These are phyloP conservation scores for Acestrorhynchus altus DNA, from an alignment of 2,797 vertebrate genomes.

Conservation along the genomic window DNA sequence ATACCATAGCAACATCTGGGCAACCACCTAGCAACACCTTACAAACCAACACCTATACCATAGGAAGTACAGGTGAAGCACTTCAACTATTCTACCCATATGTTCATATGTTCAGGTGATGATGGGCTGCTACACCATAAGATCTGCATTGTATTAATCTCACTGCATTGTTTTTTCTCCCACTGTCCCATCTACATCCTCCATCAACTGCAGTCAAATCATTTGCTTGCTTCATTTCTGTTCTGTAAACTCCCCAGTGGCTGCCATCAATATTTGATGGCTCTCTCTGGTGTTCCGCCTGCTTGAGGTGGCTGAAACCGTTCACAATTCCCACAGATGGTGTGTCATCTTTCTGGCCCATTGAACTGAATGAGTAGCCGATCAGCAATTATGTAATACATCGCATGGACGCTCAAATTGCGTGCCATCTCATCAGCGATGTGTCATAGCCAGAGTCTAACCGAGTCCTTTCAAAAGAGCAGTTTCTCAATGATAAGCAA, in stretches of 20 bases:
- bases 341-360: conserved; percentile 50
- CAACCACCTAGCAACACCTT: too few species aligned
- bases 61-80: too few species aligned
- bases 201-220: conserved; percentile 10
- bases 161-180: background rate
- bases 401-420: background rate
- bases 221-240: conserved; percentile 25
- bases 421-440: background rate
- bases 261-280: conserved; percentile 38
- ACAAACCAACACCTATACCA: too few species aligned
- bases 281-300: conserved; percentile 27
- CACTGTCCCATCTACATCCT: background rate
- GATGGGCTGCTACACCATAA: too few species aligned
- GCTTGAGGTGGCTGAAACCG: conserved; percentile 38
- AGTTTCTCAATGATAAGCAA: background rate
- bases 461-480: background rate
- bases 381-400: conserved; percentile 29
- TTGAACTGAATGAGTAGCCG: conserved; percentile 36
- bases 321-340: conserved; percentile 52
- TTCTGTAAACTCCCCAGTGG: conserved; percentile 44
- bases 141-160: too few species aligned
- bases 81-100: too few species aligned
- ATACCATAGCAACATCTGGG: too few species aligned
- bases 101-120: too few species aligned
- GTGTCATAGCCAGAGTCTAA: background rate